Evolutionary conservation across 2,888 invertebrate species (phyloP).

Genomic region (Oscheius sp.): DNA sequence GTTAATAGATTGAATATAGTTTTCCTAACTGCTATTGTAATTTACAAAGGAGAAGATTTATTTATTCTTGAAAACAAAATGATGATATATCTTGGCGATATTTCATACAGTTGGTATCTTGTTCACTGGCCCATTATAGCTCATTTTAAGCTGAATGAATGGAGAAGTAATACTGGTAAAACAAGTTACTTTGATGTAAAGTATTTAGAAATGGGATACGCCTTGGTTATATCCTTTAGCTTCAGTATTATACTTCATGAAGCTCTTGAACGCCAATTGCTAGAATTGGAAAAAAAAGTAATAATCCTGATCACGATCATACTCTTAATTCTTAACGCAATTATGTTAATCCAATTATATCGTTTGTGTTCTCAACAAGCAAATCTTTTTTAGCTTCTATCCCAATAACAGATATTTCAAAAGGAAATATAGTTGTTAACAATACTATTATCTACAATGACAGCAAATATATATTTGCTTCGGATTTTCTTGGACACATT

Average conservation of each 20-base stretch:
- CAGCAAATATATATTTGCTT: background rate
- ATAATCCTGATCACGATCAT: no score
- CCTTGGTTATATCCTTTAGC: no score
- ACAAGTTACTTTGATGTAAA: no score
- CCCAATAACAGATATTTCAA: no score
- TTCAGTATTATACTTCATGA: no score
- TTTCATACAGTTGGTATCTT: slow-evolving; percentile 13
- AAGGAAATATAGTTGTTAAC: background rate
- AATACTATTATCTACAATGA: background rate
- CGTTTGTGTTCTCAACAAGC: no score
- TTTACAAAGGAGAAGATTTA: background rate
- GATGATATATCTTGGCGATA: background rate
- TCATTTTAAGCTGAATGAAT: background rate
- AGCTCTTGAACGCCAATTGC: no score
- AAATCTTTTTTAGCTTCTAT: no score
- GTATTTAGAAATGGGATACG: no score
- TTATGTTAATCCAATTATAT: no score
- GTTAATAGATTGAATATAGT: background rate
- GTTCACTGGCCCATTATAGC: slow-evolving; percentile 14
- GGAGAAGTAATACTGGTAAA: background rate
- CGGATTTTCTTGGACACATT: background rate
- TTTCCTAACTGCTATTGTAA: slow-evolving; percentile 10
- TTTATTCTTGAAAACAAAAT: background rate
- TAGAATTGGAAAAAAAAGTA: no score
- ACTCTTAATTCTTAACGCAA: no score